A percentile compares a stretch with the other conserved stretches of the same genome.
Conservation (phyloP, 2,113 vertebrate species). For the Dasyornis broadbenti region DNA sequence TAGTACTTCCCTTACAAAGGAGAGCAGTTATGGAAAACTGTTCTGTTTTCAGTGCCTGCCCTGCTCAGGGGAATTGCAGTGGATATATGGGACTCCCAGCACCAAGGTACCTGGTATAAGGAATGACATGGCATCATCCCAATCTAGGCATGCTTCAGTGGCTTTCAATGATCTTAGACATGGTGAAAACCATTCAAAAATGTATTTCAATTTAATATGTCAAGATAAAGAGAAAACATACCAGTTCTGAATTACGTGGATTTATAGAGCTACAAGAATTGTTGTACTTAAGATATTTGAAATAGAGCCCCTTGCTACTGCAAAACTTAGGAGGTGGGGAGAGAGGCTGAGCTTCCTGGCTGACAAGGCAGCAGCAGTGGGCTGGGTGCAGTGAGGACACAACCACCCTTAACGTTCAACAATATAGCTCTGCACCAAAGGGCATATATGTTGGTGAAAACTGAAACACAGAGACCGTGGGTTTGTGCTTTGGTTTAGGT, state of each 20-base stretch:
- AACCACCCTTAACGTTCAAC: neutral
- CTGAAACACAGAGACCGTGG: accelerated
- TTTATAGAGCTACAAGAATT: neutral
- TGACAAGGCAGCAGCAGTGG: neutral
- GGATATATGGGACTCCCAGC: neutral
- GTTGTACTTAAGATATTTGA: neutral
- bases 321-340: neutral
- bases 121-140: neutral
- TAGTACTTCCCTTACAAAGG: neutral
- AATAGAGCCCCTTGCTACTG: neutral
- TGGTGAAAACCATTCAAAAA: neutral
- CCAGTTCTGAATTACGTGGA: neutral
- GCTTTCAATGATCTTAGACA: neutral
- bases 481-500: neutral
- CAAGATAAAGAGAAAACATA: neutral
- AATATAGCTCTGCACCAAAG: neutral
- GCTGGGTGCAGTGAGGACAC: neutral
- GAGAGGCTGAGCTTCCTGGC: neutral
- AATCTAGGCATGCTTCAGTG: neutral
- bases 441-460: neutral
- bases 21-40: neutral
- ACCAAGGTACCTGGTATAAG: neutral
- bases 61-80: neutral
- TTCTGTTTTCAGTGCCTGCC: neutral
- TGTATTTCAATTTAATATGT: neutral